A percentile compares a stretch with the other conserved stretches of the same genome.
Evolutionary conservation across 2,888 invertebrate genomes (phyloP).

Genomic region (Drosophila silvestris): DNA sequence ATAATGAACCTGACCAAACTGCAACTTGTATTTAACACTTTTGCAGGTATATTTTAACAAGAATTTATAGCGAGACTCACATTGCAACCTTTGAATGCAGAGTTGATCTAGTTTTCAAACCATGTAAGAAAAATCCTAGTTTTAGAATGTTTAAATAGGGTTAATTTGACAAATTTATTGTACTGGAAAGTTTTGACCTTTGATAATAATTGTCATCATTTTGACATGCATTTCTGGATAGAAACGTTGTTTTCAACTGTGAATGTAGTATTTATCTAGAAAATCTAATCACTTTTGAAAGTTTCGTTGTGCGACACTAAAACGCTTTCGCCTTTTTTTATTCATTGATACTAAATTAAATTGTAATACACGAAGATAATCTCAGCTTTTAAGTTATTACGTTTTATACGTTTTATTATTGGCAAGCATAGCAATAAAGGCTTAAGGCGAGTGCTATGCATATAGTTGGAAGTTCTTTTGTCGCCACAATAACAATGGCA

Average conservation of each 20-base stretch:
- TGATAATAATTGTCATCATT: background rate
- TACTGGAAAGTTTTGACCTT: background rate
- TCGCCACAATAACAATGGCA: background rate
- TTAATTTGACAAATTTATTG: background rate
- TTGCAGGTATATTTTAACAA: no score
- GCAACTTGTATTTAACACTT: background rate
- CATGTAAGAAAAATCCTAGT: background rate
- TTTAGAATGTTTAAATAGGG: background rate
- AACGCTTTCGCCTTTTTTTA: accelerated
- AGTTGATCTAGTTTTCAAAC: background rate
- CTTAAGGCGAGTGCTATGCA: background rate
- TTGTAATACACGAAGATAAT: background rate
- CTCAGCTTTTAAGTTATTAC: background rate
- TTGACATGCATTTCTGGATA: background rate
- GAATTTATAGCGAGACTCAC: background rate
- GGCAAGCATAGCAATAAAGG: no score
- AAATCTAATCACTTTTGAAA: background rate
- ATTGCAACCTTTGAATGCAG: background rate
- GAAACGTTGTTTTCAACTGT: no score
- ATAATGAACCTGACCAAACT: background rate
- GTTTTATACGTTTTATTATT: background rate
- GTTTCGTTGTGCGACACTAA: no score
- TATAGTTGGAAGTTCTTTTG: background rate
- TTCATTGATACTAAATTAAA: background rate
- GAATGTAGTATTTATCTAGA: background rate